These are phyloP conservation scores for Esperia sulphurella DNA, from an alignment of 2,888 invertebrate species.

Conservation along the genomic window DNA sequence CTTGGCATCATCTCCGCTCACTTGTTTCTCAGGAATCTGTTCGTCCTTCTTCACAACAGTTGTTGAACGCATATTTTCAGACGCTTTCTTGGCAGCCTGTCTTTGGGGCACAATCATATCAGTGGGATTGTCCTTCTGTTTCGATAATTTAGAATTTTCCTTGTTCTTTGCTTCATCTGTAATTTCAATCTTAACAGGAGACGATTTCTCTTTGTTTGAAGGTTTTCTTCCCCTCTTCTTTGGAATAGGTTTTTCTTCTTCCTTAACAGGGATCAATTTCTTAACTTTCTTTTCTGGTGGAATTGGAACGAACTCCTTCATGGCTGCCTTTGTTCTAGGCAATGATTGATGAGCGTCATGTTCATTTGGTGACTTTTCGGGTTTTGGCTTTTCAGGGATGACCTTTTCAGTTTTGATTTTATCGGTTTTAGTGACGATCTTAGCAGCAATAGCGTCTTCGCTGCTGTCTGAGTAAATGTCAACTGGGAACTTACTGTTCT, in stretches of 20 bases:
- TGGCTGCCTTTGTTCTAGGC: conserved; percentile 89
- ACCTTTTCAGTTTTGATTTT: conserved; percentile 56
- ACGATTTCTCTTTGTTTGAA: conserved; percentile 65
- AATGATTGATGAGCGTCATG: conserved; percentile 84
- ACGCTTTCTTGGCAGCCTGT: conserved; percentile 94
- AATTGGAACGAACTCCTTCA: conserved; percentile 87
- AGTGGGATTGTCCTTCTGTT: conserved; percentile 82
- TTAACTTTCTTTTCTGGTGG: conserved; percentile 49
- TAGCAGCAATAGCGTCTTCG: conserved; percentile 64
- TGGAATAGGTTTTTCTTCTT: conserved; percentile 54
- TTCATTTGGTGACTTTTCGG: conserved; percentile 80
- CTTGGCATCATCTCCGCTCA: conserved; percentile 53
- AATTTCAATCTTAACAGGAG: conserved; percentile 42
- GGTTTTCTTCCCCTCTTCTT: conserved; percentile 69
- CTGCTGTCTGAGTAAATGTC: conserved; percentile 93
- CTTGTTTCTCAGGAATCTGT: conserved; percentile 42
- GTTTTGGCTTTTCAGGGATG: conserved; percentile 78
- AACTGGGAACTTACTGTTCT: conserved; percentile 80
- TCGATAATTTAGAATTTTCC: conserved; percentile 65
- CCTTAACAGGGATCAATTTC: conserved; percentile 33
- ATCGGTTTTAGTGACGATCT: conserved; percentile 53
- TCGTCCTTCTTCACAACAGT: conserved; percentile 73
- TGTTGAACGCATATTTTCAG: conserved; percentile 89
- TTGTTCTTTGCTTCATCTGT: conserved; percentile 73
- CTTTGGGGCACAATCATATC: conserved; percentile 93